A percentile compares a stretch with the other conserved stretches of the same genome.
Evolutionary conservation across 2,888 invertebrate species (phyloP).

Genomic region (Caenorhabditis imperialis): DNA sequence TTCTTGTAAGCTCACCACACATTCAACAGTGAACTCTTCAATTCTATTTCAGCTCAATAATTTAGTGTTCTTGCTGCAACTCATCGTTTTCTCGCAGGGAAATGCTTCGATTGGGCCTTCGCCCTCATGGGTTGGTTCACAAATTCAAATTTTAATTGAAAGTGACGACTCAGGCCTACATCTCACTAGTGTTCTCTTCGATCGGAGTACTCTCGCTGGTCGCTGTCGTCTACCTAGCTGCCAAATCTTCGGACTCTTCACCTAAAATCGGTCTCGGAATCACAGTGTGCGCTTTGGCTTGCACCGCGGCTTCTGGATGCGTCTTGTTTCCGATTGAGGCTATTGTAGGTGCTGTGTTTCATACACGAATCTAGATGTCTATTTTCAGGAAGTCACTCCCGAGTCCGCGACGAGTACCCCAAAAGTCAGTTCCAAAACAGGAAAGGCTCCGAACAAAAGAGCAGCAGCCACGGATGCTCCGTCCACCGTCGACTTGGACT

Average conservation of each 20-base stretch:
- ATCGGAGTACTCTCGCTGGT: background rate
- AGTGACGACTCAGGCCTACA: constrained; percentile 9
- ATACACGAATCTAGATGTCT: no score
- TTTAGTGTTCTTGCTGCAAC: constrained; percentile 35
- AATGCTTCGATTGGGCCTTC: constrained; percentile 17
- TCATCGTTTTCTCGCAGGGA: constrained; percentile 28
- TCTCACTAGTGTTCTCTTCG: constrained; percentile 3
- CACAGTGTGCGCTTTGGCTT: background rate
- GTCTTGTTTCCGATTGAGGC: no score
- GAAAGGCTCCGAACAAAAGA: no score
- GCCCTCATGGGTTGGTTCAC: constrained; percentile 12
- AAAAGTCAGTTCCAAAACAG: no score
- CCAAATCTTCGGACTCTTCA: constrained; percentile 5
- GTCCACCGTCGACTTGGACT: constrained; percentile 8
- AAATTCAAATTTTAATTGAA: background rate
- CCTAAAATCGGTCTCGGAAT: constrained; percentile 17
- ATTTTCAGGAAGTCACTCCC: no score
- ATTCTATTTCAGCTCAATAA: constrained; percentile 29
- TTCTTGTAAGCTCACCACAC: constrained; percentile 16
- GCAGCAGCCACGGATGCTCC: background rate
- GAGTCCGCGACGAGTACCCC: no score
- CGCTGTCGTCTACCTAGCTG: constrained; percentile 15
- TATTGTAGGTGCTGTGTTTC: no score
- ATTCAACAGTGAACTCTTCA: background rate
- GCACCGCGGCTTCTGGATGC: no score